A percentile compares a stretch with the other conserved stretches of the same genome.
phyloP scores from a whole-genome alignment of 2,797 vertebrate species.

The Vipera ursinii region DNA sequence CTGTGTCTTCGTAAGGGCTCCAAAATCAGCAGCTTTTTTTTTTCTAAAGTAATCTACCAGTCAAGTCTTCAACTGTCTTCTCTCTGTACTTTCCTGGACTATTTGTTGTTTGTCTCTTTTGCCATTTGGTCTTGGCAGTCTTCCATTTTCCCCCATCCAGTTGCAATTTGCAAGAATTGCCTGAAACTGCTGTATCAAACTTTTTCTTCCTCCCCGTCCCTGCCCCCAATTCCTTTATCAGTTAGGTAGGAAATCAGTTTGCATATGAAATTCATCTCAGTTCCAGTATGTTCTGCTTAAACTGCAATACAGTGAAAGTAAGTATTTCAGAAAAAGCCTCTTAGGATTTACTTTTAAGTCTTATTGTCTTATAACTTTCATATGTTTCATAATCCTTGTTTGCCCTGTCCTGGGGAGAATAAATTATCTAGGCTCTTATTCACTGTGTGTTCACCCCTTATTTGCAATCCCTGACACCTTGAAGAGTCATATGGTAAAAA shows the following conservation, averaged over 20 bases:
- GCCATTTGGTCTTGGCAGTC: constrained; percentile 36
- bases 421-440: neutral
- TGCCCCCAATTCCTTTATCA: neutral
- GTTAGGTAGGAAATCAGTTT: constrained; percentile 27
- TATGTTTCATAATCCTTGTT: neutral
- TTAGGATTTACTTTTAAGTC: neutral
- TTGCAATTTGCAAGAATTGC: constrained; percentile 28
- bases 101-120: neutral
- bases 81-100: neutral
- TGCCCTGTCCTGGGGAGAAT: neutral
- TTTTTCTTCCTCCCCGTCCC: constrained; percentile 35
- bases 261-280: constrained; percentile 10
- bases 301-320: neutral
- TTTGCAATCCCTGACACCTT: neutral
- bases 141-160: constrained; percentile 24
- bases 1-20: neutral
- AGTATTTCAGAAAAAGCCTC: neutral
- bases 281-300: neutral
- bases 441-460: neutral
- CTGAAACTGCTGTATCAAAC: constrained; percentile 16
- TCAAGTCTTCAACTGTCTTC: constrained; percentile 18
- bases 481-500: neutral
- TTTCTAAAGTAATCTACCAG: constrained; percentile 45
- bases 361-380: neutral
- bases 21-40: neutral